A percentile compares a stretch with the other conserved stretches of the same genome.
phyloP scores from a whole-genome alignment of 1,140 invertebrate species.

The Drosophila subpulchrella region DNA sequence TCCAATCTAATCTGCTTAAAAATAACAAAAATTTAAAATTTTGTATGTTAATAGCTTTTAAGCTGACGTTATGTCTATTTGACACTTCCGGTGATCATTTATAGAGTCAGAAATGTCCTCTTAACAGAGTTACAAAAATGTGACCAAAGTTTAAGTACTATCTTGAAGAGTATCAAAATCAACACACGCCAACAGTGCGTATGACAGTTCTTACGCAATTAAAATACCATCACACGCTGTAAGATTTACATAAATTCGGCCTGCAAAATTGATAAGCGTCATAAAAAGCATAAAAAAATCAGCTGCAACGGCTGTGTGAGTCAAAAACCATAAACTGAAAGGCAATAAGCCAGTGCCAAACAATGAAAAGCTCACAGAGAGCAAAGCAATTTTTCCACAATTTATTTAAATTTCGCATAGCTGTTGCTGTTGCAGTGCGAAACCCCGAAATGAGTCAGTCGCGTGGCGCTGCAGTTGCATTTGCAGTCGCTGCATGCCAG shows the following conservation, averaged over 20 bases:
- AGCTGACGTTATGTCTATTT: background rate
- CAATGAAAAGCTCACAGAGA: slow-evolving; percentile 48
- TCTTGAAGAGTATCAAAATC: background rate
- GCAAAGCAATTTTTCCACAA: slow-evolving; percentile 66
- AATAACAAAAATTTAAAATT: background rate
- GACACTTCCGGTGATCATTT: background rate
- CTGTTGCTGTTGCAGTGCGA: slow-evolving; percentile 11
- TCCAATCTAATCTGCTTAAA: background rate
- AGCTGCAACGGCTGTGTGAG: slow-evolving; percentile 9
- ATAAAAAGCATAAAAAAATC: slow-evolving; percentile 34
- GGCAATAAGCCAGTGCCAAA: slow-evolving; percentile 28
- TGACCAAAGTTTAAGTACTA: background rate
- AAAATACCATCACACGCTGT: slow-evolving; percentile 15
- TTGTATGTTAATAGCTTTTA: background rate
- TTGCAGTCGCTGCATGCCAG: slow-evolving; percentile 35
- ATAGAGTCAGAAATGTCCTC: background rate
- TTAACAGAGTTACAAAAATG: background rate
- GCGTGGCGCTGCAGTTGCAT: slow-evolving; percentile 16
- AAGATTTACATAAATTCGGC: slow-evolving; percentile 65
- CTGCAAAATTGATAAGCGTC: slow-evolving; percentile 76
- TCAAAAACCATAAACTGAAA: slow-evolving; percentile 7
- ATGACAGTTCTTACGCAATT: slow-evolving; percentile 73
- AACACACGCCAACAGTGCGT: slow-evolving; percentile 17
- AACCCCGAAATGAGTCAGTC: slow-evolving; percentile 72
- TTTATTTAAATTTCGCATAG: slow-evolving; percentile 53